Percentiles rank a stretch among this genome's conserved stretches.
Conservation (phyloP, 2,113 vertebrate genomes). For the Zosterops borbonicus region DNA sequence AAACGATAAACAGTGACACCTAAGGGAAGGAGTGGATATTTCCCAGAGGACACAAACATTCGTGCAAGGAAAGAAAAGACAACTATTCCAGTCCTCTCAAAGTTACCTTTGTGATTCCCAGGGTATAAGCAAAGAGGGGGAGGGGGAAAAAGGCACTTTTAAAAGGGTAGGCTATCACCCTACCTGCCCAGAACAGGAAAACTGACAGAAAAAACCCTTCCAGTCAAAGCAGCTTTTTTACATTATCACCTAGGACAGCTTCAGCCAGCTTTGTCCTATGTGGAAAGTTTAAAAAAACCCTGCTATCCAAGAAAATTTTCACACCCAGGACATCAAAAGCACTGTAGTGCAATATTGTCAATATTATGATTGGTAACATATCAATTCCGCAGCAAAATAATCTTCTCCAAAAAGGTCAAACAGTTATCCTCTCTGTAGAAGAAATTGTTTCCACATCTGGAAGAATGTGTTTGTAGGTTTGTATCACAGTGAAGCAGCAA, state of each 20-base stretch:
- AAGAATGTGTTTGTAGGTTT: neutral
- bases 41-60: neutral
- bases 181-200: neutral
- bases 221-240: neutral
- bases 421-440: neutral
- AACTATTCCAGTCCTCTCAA: neutral
- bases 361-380: neutral
- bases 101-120: neutral
- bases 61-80: neutral
- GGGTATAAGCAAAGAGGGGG: rapidly evolving
- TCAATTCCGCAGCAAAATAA: neutral
- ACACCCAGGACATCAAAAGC: neutral
- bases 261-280: neutral
- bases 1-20: constrained; percentile 44
- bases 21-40: constrained; percentile 36
- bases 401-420: neutral
- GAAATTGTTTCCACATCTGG: neutral
- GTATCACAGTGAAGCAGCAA: neutral
- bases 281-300: neutral
- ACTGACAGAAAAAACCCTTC: rapidly evolving
- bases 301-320: neutral
- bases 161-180: neutral
- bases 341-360: neutral
- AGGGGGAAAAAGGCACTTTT: rapidly evolving
- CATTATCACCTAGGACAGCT: neutral